Evolutionary conservation across 2,797 vertebrate genomes (phyloP).

Genomic region (Muscicapa striata): DNA sequence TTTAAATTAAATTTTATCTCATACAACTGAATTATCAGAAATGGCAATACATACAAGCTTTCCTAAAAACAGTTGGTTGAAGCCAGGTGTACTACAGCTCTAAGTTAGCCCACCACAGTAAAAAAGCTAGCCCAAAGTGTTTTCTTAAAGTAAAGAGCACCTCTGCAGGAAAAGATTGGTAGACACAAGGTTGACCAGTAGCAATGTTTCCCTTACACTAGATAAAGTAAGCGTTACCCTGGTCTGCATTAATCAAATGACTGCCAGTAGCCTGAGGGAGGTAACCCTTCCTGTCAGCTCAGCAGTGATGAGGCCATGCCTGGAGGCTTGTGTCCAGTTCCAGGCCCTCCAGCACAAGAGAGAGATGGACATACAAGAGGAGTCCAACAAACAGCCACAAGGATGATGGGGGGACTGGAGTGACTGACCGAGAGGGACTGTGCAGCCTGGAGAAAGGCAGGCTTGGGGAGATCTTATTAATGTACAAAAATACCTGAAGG

Average conservation of each 20-base stretch:
- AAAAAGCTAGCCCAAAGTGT: not conserved
- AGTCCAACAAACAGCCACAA: not conserved
- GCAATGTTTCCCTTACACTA: not conserved
- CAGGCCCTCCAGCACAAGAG: accelerated
- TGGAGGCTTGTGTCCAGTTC: not conserved
- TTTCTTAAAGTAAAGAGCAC: not conserved
- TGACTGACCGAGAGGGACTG: not conserved
- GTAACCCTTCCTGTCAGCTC: not conserved
- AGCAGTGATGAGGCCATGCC: not conserved
- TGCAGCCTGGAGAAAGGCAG: not conserved
- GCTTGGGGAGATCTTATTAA: not conserved
- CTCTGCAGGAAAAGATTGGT: not conserved
- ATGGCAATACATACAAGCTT: not conserved
- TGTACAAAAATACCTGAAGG: not conserved
- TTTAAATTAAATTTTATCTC: not conserved
- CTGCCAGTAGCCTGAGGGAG: not conserved
- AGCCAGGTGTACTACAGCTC: not conserved
- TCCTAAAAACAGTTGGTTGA: not conserved
- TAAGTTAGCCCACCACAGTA: not conserved
- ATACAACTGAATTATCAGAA: not conserved
- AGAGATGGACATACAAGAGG: not conserved
- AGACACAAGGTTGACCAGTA: not conserved
- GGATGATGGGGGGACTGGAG: accelerated
- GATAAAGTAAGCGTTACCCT: not conserved
- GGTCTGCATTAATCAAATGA: not conserved